Evolutionary conservation across 2,113 vertebrate species (phyloP).

Genomic region (Brachyhypopomus gauderio): DNA sequence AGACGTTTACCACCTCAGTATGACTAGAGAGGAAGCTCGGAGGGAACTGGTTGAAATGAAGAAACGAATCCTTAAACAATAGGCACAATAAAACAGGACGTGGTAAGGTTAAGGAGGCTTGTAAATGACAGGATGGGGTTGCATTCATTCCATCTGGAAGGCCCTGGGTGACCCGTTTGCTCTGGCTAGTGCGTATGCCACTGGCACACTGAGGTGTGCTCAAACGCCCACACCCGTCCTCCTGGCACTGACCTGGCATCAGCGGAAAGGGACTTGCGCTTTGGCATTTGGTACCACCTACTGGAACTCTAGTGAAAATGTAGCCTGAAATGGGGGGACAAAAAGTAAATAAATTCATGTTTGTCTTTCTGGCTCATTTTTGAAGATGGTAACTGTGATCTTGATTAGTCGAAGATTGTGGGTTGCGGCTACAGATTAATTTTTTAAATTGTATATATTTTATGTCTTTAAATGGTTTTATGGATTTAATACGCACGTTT

Average conservation of each 20-base stretch:
- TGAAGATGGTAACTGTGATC: not conserved
- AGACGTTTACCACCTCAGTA: conserved; percentile 25
- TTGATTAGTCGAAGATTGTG: not conserved
- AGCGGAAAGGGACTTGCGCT: conserved; percentile 2
- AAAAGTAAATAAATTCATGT: not conserved
- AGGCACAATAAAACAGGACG: conserved; percentile 60
- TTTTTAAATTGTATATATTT: not conserved
- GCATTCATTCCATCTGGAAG: conserved; percentile 40
- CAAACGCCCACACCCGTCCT: not conserved
- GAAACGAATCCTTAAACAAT: conserved; percentile 53
- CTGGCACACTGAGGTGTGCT: conserved; percentile 17
- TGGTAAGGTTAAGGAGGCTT: conserved; percentile 54
- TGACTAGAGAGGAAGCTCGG: conserved; percentile 1
- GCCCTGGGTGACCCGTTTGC: conserved; percentile 33
- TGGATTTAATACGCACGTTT: not conserved
- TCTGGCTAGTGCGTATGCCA: conserved; percentile 14
- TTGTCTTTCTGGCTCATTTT: not conserved
- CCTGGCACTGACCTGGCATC: not conserved
- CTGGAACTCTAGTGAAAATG: conserved; percentile 41
- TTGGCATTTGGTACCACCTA: conserved; percentile 51
- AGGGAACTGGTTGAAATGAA: conserved; percentile 49
- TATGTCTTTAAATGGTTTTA: not conserved
- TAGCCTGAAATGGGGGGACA: not conserved
- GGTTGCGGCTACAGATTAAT: not conserved
- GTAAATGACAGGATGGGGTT: conserved; percentile 50